Base-by-base conservation (phyloP, 1,140 invertebrate species). In the Metopolophium dirhodum region DNA sequence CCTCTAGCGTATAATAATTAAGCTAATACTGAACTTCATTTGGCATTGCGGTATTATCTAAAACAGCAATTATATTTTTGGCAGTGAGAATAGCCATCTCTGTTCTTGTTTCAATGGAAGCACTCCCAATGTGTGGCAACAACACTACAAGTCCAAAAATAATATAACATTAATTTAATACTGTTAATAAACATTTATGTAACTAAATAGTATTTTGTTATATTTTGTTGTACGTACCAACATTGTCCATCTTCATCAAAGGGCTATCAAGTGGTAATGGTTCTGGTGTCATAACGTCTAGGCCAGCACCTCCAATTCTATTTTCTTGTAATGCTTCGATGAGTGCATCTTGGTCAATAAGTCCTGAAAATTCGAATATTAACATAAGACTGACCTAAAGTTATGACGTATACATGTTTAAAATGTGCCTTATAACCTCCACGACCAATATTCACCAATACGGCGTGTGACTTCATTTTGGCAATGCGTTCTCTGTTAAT, bases 231-330 rank as follows among this genome's bases (percentile, higher is more conserved):
- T 87, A 94, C 95, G 95, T 96, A 97, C 97, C 96, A 95, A 97
- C 97, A 95, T 99, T 99, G 82, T 97, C 95, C 35, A 99, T 95
- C 93, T 96, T 96, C 6, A 98, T 96, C 23, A 99, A 96, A 86
- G 97, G 97, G 95, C 97, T 97, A 94, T 98, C 96, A 0, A 97
- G 94, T 23, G 98, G 97, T 37, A 99, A 95, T 18, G 98, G 99
- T 95, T 99, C 98, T 0, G 98, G 98, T 49, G 97, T 97, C 94
- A 97, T 99, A 0, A 99, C 99, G 96, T 99, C 99, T 37, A 99
- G 95, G 0, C 98, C 98, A 26, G 98, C 98, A 20, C 97, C 98
- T 94, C 96, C 95, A 91, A 99, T 99, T 91, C 96, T 96, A 18
- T 96, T 96, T 86, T 96, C 96, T 94, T 97, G 96, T 26, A 99